phyloP scores from a whole-genome alignment of 2,888 invertebrate species.

The Drosophila mimetica region DNA sequence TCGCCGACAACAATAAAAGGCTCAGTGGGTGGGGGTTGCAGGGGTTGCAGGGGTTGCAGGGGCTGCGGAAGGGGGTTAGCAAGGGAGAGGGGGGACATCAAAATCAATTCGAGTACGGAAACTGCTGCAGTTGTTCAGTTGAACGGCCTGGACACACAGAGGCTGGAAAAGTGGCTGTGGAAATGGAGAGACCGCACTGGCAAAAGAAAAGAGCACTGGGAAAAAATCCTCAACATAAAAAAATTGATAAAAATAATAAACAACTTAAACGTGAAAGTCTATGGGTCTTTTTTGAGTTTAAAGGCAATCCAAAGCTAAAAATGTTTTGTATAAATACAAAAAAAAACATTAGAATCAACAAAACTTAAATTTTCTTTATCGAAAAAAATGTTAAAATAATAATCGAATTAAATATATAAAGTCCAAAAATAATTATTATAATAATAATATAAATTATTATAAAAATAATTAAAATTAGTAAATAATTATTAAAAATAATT shows the following conservation, averaged over 20 bases:
- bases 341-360: no score
- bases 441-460: no score
- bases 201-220: not conserved
- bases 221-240: not conserved
- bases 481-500: no score
- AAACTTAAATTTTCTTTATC: no score
- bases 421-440: no score
- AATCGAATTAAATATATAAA: no score
- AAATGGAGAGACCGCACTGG: not conserved
- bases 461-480: no score
- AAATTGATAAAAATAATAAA: not conserved
- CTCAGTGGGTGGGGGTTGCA: conserved; percentile 35
- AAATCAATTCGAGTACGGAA: conserved; percentile 77
- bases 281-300: no score
- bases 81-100: conserved; percentile 55
- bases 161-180: conserved; percentile 21
- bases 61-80: not conserved
- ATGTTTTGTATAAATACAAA: no score
- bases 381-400: no score
- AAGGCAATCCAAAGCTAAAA: no score
- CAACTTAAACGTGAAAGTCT: not conserved
- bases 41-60: not conserved
- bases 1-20: conserved; percentile 69
- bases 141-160: conserved; percentile 52
- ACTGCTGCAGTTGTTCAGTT: conserved; percentile 75